Evolutionary conservation across 2,797 vertebrate genomes (phyloP).

Genomic region (Enteromius mattozi): DNA sequence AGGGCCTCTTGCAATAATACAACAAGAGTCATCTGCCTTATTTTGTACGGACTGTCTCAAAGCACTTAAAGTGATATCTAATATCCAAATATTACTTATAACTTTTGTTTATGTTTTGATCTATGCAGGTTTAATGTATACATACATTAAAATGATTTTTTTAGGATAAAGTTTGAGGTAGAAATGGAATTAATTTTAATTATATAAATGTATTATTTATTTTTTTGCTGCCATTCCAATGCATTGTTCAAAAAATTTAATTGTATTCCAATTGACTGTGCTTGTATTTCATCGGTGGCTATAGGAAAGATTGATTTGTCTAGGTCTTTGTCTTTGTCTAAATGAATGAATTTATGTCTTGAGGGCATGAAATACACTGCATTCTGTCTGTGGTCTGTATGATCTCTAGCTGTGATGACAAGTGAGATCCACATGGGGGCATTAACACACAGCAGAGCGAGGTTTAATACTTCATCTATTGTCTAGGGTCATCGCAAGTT

Average conservation of each 20-base stretch:
- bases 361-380: background rate
- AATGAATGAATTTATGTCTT: background rate
- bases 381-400: background rate
- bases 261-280: background rate
- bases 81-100: background rate
- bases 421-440: background rate
- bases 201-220: background rate
- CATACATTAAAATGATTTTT: background rate
- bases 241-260: background rate
- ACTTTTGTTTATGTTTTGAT: background rate
- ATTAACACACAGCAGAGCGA: background rate
- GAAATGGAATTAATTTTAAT: background rate
- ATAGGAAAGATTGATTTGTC: background rate
- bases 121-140: conserved; percentile 4
- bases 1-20: background rate
- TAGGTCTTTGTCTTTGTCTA: background rate
- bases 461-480: background rate
- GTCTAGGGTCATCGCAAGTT: background rate
- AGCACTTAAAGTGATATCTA: background rate
- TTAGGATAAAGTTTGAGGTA: background rate
- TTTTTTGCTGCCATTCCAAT: background rate
- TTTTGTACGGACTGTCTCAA: background rate
- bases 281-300: background rate
- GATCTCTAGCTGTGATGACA: conserved; percentile 1
- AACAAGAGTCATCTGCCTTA: background rate